Conservation (phyloP, 2,888 invertebrate genomes). For the Calameuta pallipes region DNA sequence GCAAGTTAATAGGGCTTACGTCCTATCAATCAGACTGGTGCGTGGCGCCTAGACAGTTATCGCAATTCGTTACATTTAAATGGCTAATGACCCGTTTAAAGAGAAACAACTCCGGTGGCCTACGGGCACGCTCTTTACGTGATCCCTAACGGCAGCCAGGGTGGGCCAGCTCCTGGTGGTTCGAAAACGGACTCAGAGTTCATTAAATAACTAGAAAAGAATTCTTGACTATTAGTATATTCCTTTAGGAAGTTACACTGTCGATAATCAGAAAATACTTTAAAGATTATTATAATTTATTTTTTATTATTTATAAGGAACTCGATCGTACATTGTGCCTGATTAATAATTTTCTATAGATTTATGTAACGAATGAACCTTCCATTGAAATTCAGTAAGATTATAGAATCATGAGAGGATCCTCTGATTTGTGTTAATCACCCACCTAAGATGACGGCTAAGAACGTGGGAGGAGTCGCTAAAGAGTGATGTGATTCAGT, state of each 20-base stretch:
- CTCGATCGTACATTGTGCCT: neutral
- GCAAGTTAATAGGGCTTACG: neutral
- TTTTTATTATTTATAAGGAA: neutral
- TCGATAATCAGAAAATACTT: neutral
- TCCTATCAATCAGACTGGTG: neutral
- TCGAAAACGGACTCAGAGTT: neutral
- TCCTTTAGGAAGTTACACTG: neutral
- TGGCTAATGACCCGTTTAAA: neutral
- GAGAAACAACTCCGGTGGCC: constrained; percentile 5
- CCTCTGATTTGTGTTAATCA: constrained; percentile 1
- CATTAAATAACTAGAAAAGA: neutral
- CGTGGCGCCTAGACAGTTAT: neutral
- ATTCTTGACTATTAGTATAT: neutral
- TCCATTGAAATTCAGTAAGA: neutral
- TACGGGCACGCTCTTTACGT: neutral
- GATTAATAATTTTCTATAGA: neutral
- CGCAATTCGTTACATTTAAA: constrained; percentile 2
- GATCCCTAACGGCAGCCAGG: neutral
- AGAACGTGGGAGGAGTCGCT: neutral
- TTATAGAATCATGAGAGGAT: neutral
- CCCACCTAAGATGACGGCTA: neutral
- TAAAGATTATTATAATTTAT: neutral
- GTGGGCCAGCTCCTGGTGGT: neutral
- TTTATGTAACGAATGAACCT: neutral
- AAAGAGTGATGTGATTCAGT: constrained; percentile 4